A percentile compares a stretch with the other conserved stretches of the same genome.
phyloP scores from a whole-genome alignment of 2,797 vertebrate species.

The Mus minutoides region DNA sequence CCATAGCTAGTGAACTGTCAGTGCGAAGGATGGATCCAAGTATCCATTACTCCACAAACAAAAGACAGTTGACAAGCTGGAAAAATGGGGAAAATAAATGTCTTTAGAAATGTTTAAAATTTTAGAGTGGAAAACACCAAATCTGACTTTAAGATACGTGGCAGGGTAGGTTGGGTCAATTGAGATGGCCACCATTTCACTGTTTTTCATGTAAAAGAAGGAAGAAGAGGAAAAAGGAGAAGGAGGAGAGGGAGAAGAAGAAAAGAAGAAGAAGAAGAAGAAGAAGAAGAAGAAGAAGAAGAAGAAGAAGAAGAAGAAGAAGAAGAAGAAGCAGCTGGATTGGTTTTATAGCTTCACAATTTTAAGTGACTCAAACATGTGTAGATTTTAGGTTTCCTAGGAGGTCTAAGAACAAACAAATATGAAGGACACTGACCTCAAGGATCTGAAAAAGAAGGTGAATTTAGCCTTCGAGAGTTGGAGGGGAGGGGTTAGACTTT shows the following conservation, averaged over 20 bases:
- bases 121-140: not conserved
- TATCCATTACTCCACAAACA: not conserved
- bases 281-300: too few relatives aligned
- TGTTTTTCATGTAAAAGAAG: not conserved
- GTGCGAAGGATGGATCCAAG: not conserved
- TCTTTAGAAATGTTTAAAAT: not conserved
- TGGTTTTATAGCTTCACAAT: not conserved
- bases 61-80: not conserved
- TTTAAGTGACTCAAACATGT: not conserved
- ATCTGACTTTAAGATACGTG: constrained; percentile 9
- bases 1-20: not conserved
- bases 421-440: not conserved
- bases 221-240: too few relatives aligned
- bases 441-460: not conserved
- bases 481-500: not conserved
- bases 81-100: not conserved
- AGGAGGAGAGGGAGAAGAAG: too few relatives aligned
- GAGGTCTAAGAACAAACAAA: not conserved
- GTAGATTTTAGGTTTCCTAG: constrained; percentile 12
- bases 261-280: too few relatives aligned
- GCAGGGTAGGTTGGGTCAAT: not conserved
- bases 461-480: not conserved
- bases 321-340: not conserved
- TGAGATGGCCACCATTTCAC: not conserved
- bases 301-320: too few relatives aligned